Evolutionary conservation across 1,140 invertebrate species (phyloP), one percentile per base, ranked within the genome.

Genomic region (Kradibia gibbosae): DNA sequence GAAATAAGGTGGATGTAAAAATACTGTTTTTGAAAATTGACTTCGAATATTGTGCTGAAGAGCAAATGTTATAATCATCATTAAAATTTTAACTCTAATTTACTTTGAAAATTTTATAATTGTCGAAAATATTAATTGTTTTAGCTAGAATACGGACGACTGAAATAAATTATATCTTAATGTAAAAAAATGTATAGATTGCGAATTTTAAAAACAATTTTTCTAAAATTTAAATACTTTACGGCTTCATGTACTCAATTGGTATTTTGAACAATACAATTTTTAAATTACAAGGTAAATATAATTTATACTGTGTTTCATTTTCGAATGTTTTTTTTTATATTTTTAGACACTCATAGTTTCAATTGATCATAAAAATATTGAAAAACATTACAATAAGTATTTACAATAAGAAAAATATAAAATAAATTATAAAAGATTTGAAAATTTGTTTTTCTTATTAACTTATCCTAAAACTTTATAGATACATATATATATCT

Each of bases 381-480:
- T n/a, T 67, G 11, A 8, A 67, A 11, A 20, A 39, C 11, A 11
- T n/a, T 7, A 67, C 11, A 36, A 67, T 39, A 3, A n/a, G 3
- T 67, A 67, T 67, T 20, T 67, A 67, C 62, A 67, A 39, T 39
- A 34, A 67, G 11, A 39, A 67, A 39, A 22, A 67, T 67, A 67
- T 39, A 67, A 39, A 39, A 67, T 39, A 67, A 67, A 39, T 11
- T 67, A 67, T 1, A 39, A 39, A n/a, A 67, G 36, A 22, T 67
- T 67, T 10, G n/a, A 39, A 67, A 67, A 4, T 36, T 65, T n/a
- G 39, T 39, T 2, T 39, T 67, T 39, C n/a, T 67, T 39, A 67
- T 67, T 34, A 39, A n/a, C 62, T 67, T 67, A 36, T 67, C 62
- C 62, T 67, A 67, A 39, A 57, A 76, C 34, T 76, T 39, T 50